Evolutionary conservation across 2,113 vertebrate genomes (phyloP).

Genomic region (Brachyistius frenatus): DNA sequence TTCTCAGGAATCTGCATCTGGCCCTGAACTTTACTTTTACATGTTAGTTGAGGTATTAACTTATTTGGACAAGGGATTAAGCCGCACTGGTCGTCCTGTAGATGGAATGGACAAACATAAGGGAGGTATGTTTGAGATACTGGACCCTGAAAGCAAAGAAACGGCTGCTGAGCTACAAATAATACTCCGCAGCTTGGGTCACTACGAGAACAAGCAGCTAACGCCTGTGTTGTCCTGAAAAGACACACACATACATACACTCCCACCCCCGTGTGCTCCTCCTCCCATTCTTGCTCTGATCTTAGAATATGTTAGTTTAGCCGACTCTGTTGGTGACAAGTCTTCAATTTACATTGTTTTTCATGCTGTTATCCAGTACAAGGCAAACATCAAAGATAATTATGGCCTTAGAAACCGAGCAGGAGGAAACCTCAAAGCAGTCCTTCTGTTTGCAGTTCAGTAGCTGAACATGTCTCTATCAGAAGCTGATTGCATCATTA

Average conservation of each 20-base stretch:
- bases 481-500: background rate
- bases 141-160: slow-evolving; percentile 64
- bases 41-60: slow-evolving; percentile 78
- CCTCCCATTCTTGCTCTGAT: slow-evolving; percentile 21
- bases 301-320: slow-evolving; percentile 17
- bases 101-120: slow-evolving; percentile 76
- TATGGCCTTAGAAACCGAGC: background rate
- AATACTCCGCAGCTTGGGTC: slow-evolving; percentile 37
- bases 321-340: background rate
- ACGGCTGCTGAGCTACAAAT: slow-evolving; percentile 33
- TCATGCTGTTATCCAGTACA: slow-evolving; percentile 10
- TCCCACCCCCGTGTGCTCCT: slow-evolving; percentile 13
- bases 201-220: slow-evolving; percentile 20
- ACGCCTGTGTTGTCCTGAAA: slow-evolving; percentile 18
- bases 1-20: slow-evolving; percentile 75
- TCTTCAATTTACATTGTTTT: slow-evolving; percentile 17
- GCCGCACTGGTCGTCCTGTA: slow-evolving; percentile 68
- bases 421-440: slow-evolving; percentile 15
- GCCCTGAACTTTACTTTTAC: slow-evolving; percentile 81
- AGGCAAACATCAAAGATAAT: slow-evolving; percentile 25
- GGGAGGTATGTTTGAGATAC: slow-evolving; percentile 69
- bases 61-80: slow-evolving; percentile 78
- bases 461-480: slow-evolving; percentile 2
- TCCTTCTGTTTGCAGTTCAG: slow-evolving; percentile 27
- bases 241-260: slow-evolving; percentile 17